These are phyloP conservation scores for Pogoniulus pusillus DNA, from an alignment of 2,797 vertebrate genomes.

Conservation along the genomic window DNA sequence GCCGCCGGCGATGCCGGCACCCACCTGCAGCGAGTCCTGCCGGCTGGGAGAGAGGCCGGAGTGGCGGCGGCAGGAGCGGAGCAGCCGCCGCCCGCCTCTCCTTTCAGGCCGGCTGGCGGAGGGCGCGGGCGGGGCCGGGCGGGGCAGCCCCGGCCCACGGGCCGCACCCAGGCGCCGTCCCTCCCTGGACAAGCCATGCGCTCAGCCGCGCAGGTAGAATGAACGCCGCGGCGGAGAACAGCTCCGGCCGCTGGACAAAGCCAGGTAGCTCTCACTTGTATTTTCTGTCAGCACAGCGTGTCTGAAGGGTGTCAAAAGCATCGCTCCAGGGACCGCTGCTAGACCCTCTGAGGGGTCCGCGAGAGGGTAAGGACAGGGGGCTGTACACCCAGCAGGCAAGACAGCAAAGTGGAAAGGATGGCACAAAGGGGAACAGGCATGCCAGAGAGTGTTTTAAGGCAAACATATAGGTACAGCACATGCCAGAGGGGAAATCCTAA, in stretches of 20 bases:
- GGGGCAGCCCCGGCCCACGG: neutral
- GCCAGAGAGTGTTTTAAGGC: too few relatives aligned
- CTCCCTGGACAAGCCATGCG: neutral
- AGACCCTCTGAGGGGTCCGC: fast-evolving
- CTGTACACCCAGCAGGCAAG: neutral
- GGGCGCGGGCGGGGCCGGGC: neutral
- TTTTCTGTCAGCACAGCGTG: neutral
- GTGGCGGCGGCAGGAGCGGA: neutral
- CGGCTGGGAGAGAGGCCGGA: neutral
- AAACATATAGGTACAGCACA: neutral
- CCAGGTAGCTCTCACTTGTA: too few relatives aligned
- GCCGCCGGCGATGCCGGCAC: neutral
- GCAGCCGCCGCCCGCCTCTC: neutral
- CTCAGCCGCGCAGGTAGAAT: neutral
- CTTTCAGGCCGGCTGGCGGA: neutral
- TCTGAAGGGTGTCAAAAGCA: neutral
- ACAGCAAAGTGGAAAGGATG: neutral
- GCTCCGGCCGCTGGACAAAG: too few relatives aligned
- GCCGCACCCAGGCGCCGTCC: neutral
- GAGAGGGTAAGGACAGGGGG: too few relatives aligned
- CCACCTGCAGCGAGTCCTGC: neutral
- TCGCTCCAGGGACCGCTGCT: fast-evolving
- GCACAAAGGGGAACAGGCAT: fast-evolving
- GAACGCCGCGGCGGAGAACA: neutral
- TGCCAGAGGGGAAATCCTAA: neutral